Evolutionary conservation across 2,888 invertebrate species (phyloP).

Genomic region (Ceriagrion tenellum): DNA sequence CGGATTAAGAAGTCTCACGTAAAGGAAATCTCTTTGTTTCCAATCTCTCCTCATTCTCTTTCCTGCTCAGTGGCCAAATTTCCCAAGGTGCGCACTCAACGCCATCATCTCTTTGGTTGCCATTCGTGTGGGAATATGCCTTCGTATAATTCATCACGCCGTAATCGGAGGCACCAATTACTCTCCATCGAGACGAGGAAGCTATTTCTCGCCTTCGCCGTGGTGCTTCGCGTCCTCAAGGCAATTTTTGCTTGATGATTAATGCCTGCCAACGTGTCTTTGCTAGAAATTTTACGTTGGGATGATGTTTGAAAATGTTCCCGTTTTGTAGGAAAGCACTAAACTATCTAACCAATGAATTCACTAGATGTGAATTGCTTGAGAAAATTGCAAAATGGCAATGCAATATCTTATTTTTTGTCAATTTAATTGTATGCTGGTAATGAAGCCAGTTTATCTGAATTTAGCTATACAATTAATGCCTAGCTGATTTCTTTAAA

Average conservation of each 20-base stretch:
- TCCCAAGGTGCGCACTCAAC: not conserved
- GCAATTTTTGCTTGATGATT: not conserved
- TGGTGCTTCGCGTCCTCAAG: not conserved
- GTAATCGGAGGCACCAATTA: not conserved
- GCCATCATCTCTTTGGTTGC: not conserved
- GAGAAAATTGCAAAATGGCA: no score
- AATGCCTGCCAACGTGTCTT: no score
- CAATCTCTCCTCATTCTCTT: not conserved
- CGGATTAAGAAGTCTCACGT: not conserved
- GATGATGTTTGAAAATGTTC: no score
- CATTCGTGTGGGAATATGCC: not conserved
- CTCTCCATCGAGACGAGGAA: not conserved
- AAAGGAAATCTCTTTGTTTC: not conserved
- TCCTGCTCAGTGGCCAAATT: not conserved
- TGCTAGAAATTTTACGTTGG: no score
- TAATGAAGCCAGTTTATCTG: no score
- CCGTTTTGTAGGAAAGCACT: no score
- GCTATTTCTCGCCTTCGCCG: not conserved
- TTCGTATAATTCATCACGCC: not conserved
- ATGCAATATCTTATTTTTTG: no score
- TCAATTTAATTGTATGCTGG: no score
- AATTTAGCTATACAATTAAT: no score
- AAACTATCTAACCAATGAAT: no score
- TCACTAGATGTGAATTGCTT: no score
- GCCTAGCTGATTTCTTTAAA: no score